Conservation (phyloP, 2,888 invertebrate species). For the Slavum lentiscoides region DNA sequence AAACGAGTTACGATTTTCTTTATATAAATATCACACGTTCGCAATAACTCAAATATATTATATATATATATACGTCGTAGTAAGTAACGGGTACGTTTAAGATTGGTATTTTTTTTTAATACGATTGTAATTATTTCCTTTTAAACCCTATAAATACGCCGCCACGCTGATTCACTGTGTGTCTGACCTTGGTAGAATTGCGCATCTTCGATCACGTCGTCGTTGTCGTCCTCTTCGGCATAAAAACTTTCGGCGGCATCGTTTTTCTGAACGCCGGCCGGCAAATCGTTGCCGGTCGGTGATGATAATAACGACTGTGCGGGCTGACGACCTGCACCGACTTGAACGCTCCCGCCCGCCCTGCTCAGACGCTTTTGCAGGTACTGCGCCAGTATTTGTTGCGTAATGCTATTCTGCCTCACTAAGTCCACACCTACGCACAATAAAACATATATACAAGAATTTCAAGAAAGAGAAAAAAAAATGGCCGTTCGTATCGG, state of each 20-base stretch:
- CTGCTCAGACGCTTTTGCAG: conserved; percentile 70
- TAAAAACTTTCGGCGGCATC: conserved; percentile 20
- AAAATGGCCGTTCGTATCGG: no score
- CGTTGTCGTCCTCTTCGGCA: conserved; percentile 6
- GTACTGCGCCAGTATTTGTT: conserved; percentile 75
- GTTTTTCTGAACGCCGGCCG: conserved; percentile 9
- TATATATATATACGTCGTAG: no score
- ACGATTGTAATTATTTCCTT: no score
- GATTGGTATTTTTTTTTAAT: no score
- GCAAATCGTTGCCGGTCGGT: background rate
- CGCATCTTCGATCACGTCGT: conserved; percentile 17
- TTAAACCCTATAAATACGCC: no score
- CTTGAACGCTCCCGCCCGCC: conserved; percentile 69
- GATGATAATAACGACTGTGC: background rate
- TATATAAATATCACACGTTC: no score
- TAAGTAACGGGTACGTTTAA: no score
- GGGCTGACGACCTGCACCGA: conserved; percentile 58
- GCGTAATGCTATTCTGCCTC: conserved; percentile 75
- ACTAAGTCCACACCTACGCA: conserved; percentile 46
- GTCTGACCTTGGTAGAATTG: conserved; percentile 43
- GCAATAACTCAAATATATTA: no score
- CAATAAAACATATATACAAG: background rate
- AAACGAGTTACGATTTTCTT: no score
- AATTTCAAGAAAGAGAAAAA: no score
- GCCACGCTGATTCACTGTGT: no score